phyloP scores from a whole-genome alignment of 2,888 invertebrate genomes.

The Polymixis flavicincta region DNA sequence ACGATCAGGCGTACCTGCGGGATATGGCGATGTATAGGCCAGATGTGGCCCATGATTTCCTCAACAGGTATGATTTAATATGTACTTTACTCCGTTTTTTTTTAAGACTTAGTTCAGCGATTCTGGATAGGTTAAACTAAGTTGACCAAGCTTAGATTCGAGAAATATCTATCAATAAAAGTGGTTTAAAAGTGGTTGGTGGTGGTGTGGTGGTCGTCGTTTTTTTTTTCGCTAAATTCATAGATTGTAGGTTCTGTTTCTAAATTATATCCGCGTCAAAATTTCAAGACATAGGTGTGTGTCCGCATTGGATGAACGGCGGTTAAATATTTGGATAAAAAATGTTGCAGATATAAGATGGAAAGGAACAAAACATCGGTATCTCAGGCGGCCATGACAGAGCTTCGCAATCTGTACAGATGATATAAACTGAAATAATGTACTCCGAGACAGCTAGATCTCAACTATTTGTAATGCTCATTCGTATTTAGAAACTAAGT shows the following conservation, averaged over 20 bases:
- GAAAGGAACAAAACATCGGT: constrained; percentile 84
- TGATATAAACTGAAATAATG: constrained; percentile 74
- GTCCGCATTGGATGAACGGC: background rate
- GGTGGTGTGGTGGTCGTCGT: too few relatives aligned
- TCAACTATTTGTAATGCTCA: constrained; percentile 57
- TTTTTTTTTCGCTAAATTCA: background rate
- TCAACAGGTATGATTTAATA: constrained; percentile 77
- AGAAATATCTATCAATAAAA: background rate
- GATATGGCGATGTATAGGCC: constrained; percentile 87
- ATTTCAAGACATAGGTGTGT: background rate
- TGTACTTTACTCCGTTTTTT: background rate
- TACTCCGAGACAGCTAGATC: constrained; percentile 44
- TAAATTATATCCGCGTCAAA: background rate
- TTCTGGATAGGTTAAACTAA: background rate
- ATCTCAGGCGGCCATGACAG: constrained; percentile 84
- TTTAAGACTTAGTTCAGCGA: too few relatives aligned
- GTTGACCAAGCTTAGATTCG: background rate
- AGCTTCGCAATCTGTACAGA: constrained; percentile 82
- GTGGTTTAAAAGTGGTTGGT: too few relatives aligned
- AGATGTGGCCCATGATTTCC: constrained; percentile 83
- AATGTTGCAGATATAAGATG: constrained; percentile 79
- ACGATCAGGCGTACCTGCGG: constrained; percentile 86
- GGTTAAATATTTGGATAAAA: background rate
- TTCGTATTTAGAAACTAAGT: constrained; percentile 50
- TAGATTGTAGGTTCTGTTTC: background rate